Evolutionary conservation across 2,113 vertebrate species (phyloP).

Genomic region (Amia ocellicauda): DNA sequence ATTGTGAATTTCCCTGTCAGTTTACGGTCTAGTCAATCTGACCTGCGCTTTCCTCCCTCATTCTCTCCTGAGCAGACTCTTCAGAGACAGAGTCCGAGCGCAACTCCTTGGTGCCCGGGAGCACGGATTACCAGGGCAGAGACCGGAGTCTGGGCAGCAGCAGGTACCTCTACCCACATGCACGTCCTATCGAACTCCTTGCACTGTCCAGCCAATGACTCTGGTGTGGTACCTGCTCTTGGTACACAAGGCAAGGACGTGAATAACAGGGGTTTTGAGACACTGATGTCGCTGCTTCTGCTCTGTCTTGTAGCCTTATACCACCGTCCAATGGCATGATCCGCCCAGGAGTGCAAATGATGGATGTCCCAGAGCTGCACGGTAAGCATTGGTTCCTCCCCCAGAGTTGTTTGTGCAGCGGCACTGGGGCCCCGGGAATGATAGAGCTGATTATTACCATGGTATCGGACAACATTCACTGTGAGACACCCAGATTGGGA

Average conservation of each 20-base stretch:
- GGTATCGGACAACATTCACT: background rate
- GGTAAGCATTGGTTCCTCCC: slow-evolving; percentile 43
- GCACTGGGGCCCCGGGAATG: too few species aligned
- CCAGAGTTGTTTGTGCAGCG: background rate
- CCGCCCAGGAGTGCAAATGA: slow-evolving; percentile 46
- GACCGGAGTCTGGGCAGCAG: too few species aligned
- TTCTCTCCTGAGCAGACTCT: too few species aligned
- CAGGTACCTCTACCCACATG: too few species aligned
- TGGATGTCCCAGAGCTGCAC: slow-evolving; percentile 34
- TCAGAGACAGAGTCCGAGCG: too few species aligned
- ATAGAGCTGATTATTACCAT: background rate
- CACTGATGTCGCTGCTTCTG: background rate
- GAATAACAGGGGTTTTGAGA: background rate
- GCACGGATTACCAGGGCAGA: too few species aligned
- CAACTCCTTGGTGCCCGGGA: too few species aligned
- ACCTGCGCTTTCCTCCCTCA: too few species aligned
- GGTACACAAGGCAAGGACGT: background rate
- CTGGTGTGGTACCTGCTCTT: background rate
- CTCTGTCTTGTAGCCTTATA: slow-evolving; percentile 34
- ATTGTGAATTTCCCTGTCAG: too few species aligned
- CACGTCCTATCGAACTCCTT: background rate
- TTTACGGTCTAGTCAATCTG: too few species aligned
- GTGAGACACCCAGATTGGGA: background rate
- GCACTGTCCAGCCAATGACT: background rate
- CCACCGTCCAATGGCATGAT: slow-evolving; percentile 35